Evolutionary conservation across 2,113 vertebrate genomes (phyloP), one percentile per base, ranked within the genome.

Genomic region (Rhadina sibilatrix): DNA sequence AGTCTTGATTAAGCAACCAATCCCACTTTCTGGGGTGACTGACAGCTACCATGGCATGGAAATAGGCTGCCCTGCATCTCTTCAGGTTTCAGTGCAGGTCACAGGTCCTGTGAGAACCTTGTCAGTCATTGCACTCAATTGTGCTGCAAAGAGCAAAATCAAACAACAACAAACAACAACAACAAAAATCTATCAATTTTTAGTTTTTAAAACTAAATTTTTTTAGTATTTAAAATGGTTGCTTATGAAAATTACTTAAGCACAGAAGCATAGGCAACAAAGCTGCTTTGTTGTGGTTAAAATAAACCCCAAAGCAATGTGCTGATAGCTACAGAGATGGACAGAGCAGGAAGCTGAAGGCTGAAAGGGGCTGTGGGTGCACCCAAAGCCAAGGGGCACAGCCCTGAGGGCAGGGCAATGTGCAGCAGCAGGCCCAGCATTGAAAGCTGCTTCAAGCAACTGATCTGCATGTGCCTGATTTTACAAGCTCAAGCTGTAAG

Each of bases 381-480:
- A 12, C 16, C 61, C 31, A 56, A 31, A 85, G 19, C 27, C 10
- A 1, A 5, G 25, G n/a, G 59, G 15, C 12, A 28, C 8, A 28
- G 3, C 1, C 0, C 42, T 6, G 35, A 52, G 12, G 12, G 25
- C n/a, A 63, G 54, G 49, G 27, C 18, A 47, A 20, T 2, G 10
- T 9, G 44, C 59, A 65, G 16, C n/a, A 64, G 33, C 27, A 21
- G n/a, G 5, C 28, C 33, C 38, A 6, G 3, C 0, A 6, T 0
- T 17, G 6, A 30, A 68, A 82, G 49, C 47, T 52, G 37, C 50
- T 44, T 76, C 46, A 50, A 61, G 21, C 15, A n/a, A 93, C 19
- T 61, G 83, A 33, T 74, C 47, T 70, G 37, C 31, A 4, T 9
- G 35, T 23, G 2, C 57, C 40, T 60, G 54, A 21, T 68, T 93